Evolutionary conservation across 2,888 invertebrate genomes (phyloP).

Genomic region (Caenorhabditis virilis): DNA sequence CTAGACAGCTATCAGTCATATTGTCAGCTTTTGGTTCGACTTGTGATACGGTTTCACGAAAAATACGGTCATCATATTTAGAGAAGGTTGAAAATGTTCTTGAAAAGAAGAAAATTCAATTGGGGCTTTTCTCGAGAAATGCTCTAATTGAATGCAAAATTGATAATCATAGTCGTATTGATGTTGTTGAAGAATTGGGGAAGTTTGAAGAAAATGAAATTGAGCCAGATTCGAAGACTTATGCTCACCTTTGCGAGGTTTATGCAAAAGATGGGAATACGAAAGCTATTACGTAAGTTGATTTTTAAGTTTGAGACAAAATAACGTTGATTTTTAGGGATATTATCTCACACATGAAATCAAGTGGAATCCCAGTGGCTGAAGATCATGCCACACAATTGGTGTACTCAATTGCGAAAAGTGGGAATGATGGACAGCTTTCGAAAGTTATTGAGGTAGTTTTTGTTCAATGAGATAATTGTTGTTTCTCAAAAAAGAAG

Average conservation of each 20-base stretch:
- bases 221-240: constrained; percentile 21
- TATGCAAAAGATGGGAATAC: constrained; percentile 36
- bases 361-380: constrained; percentile 13
- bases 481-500: background rate
- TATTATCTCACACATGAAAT: constrained; percentile 34
- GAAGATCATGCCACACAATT: constrained; percentile 37
- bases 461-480: background rate
- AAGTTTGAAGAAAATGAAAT: constrained; percentile 25
- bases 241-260: constrained; percentile 26
- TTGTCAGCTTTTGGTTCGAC: constrained; percentile 23
- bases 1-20: constrained; percentile 29
- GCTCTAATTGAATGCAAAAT: constrained; percentile 29
- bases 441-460: constrained; percentile 24
- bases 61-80: constrained; percentile 12
- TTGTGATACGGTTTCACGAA: constrained; percentile 34
- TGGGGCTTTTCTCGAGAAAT: constrained; percentile 22
- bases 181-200: constrained; percentile 30
- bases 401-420: constrained; percentile 30
- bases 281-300: constrained; percentile 29
- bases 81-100: constrained; percentile 20
- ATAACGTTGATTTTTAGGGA: constrained; percentile 9
- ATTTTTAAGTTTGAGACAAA: background rate
- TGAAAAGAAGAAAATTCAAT: constrained; percentile 10
- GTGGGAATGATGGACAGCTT: constrained; percentile 23
- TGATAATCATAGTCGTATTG: constrained; percentile 20